phyloP scores from a whole-genome alignment of 2,888 invertebrate species.

The Aleiodes alternator region DNA sequence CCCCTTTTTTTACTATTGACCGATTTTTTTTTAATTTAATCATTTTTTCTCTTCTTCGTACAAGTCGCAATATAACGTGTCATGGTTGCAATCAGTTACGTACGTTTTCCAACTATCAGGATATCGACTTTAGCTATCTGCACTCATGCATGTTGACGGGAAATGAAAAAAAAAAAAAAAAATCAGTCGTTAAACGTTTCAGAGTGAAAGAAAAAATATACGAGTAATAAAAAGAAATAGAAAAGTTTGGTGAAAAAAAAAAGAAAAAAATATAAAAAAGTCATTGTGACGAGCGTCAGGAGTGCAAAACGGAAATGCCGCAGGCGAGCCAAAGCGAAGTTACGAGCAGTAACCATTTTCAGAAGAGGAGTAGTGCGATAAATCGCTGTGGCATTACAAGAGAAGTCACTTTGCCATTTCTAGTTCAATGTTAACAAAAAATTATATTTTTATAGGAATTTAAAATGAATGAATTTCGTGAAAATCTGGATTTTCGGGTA shows the following conservation, averaged over 20 bases:
- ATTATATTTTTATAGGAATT: constrained; percentile 1
- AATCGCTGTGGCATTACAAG: constrained; percentile 56
- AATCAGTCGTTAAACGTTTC: constrained; percentile 6
- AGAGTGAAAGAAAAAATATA: constrained; percentile 2
- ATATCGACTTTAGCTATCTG: constrained; percentile 4
- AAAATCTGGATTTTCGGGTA: neutral
- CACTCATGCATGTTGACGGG: constrained; percentile 24
- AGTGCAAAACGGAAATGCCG: constrained; percentile 56
- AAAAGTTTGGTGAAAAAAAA: constrained; percentile 13
- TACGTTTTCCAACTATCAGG: too few relatives aligned
- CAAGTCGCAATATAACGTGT: too few relatives aligned
- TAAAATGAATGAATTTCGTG: neutral
- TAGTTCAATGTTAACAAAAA: constrained; percentile 40
- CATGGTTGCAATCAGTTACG: too few relatives aligned
- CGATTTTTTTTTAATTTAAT: too few relatives aligned
- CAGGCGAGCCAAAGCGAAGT: constrained; percentile 46
- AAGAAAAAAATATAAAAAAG: constrained; percentile 11
- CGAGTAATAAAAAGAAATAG: constrained; percentile 8
- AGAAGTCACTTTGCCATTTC: constrained; percentile 57
- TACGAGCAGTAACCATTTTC: constrained; percentile 49
- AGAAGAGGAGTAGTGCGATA: constrained; percentile 47
- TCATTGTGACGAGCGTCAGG: constrained; percentile 50
- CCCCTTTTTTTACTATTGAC: too few relatives aligned
- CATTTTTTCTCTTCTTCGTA: too few relatives aligned
- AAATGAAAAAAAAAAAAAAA: neutral